These are phyloP conservation scores for Parelbella ahira DNA, from an alignment of 2,888 invertebrate genomes.

Conservation along the genomic window DNA sequence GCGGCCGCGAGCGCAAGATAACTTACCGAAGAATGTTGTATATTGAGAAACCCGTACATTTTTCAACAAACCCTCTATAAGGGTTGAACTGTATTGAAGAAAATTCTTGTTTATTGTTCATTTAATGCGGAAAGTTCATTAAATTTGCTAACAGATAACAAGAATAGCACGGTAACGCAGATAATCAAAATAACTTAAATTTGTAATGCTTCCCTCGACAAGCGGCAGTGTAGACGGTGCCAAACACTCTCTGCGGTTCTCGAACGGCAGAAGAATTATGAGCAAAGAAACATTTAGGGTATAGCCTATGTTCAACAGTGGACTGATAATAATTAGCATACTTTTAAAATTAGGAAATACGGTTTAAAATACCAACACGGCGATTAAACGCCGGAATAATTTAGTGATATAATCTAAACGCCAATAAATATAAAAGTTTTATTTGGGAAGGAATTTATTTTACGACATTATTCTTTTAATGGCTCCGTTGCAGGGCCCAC, in stretches of 20 bases:
- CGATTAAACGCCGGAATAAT: too few species aligned
- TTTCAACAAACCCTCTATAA: slow-evolving; percentile 51
- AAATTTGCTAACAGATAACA: background rate
- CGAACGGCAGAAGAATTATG: too few species aligned
- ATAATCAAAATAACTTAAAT: too few species aligned
- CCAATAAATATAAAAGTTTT: slow-evolving; percentile 36
- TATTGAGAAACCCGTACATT: slow-evolving; percentile 54
- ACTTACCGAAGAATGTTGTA: slow-evolving; percentile 54
- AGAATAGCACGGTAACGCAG: too few species aligned
- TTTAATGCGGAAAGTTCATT: slow-evolving; percentile 3
- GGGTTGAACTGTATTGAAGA: slow-evolving; percentile 46
- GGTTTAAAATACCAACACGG: too few species aligned
- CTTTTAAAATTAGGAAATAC: too few species aligned
- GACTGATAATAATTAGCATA: too few species aligned
- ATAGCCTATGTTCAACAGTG: too few species aligned
- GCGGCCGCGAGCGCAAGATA: slow-evolving; percentile 40
- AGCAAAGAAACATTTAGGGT: too few species aligned
- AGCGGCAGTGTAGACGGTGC: too few species aligned
- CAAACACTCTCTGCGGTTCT: too few species aligned
- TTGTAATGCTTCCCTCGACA: too few species aligned
- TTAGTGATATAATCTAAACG: slow-evolving; percentile 10
- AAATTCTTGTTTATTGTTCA: slow-evolving; percentile 41
- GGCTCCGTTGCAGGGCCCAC: slow-evolving; percentile 50
- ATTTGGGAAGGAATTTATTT: slow-evolving; percentile 51
- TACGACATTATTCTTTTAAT: slow-evolving; percentile 65